Evolutionary conservation across 1,140 invertebrate species (phyloP).

Genomic region (Drosophila aff.): DNA sequence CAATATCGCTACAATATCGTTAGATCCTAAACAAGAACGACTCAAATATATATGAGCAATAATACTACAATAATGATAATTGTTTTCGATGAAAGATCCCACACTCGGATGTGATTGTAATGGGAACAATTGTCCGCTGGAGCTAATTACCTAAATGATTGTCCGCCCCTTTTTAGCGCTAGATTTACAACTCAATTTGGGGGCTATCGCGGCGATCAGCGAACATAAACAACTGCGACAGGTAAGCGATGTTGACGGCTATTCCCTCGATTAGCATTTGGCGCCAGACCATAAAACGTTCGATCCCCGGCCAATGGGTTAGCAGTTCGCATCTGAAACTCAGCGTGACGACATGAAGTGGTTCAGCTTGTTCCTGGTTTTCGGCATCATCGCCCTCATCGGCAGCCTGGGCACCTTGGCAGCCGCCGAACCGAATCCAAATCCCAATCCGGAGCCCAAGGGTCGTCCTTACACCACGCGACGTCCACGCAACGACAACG

Average conservation of each 20-base stretch:
- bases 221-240: slow-evolving; percentile 62
- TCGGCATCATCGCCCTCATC: slow-evolving; percentile 68
- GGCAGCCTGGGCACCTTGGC: slow-evolving; percentile 61
- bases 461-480: slow-evolving; percentile 75
- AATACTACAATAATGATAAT: slow-evolving; percentile 10
- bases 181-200: slow-evolving; percentile 82
- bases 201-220: slow-evolving; percentile 43
- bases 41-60: slow-evolving; percentile 6
- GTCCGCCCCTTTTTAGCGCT: slow-evolving; percentile 77
- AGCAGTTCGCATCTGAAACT: slow-evolving; percentile 50
- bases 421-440: slow-evolving; percentile 57
- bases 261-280: slow-evolving; percentile 65
- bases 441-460: slow-evolving; percentile 71
- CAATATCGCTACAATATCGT: slow-evolving; percentile 17
- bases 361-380: slow-evolving; percentile 69
- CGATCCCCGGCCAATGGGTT: background rate
- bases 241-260: slow-evolving; percentile 71
- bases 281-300: slow-evolving; percentile 47
- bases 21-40: background rate
- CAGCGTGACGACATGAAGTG: slow-evolving; percentile 67
- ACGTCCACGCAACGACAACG: slow-evolving; percentile 69
- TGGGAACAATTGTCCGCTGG: slow-evolving; percentile 51
- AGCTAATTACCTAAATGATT: slow-evolving; percentile 71
- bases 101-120: slow-evolving; percentile 38
- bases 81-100: slow-evolving; percentile 31